phyloP scores from a whole-genome alignment of 2,113 vertebrate species.

The Anhinga anhinga region DNA sequence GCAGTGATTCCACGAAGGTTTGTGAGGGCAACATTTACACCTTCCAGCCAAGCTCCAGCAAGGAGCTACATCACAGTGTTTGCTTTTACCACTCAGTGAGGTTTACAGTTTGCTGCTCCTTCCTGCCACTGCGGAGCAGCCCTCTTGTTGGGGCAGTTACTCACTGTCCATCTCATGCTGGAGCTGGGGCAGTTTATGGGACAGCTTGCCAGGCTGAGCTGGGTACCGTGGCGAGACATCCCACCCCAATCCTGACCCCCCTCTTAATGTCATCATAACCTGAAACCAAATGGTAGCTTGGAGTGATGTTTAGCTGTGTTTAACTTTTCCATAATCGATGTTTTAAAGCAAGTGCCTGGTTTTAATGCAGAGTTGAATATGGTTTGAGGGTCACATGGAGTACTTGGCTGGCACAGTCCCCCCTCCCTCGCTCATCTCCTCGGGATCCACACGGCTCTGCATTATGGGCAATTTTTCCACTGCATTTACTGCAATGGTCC shows the following conservation, averaged over 20 bases:
- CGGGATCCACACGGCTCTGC: rapidly evolving
- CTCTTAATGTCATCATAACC: background rate
- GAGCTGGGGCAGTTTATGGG: background rate
- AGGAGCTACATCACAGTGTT: background rate
- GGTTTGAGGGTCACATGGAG: background rate
- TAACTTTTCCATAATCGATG: rapidly evolving
- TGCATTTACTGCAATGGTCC: background rate
- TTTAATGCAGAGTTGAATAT: background rate
- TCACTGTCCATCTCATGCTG: rapidly evolving
- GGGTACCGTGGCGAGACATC: background rate
- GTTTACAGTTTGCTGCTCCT: background rate
- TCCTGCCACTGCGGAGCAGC: background rate
- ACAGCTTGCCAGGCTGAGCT: rapidly evolving
- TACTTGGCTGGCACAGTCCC: background rate
- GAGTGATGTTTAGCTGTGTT: background rate
- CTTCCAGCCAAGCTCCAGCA: background rate
- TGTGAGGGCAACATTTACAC: background rate
- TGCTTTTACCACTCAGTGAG: background rate
- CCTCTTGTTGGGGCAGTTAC: background rate
- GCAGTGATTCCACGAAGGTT: background rate
- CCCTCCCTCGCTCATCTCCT: rapidly evolving
- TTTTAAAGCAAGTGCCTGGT: background rate
- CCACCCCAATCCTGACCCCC: background rate
- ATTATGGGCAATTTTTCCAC: background rate
- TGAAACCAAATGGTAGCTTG: background rate